Percentiles rank a stretch among this genome's conserved stretches.
These are phyloP conservation scores for Sisyra nigra DNA, from an alignment of 2,888 invertebrate species.

Conservation along the genomic window DNA sequence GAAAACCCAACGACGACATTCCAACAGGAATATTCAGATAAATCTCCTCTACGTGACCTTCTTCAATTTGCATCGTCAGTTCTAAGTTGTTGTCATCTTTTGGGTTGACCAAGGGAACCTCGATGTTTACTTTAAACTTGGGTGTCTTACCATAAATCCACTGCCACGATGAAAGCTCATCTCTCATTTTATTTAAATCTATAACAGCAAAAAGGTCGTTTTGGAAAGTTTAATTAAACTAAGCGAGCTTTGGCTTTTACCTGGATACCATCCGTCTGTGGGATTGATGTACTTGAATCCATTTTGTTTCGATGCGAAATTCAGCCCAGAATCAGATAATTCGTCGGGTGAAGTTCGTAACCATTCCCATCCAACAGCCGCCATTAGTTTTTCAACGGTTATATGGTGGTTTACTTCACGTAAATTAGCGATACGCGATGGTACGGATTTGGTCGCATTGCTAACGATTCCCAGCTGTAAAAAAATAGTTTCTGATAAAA, in stretches of 20 bases:
- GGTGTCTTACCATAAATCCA: conserved; percentile 85
- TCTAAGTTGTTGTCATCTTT: conserved; percentile 33
- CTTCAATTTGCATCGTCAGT: conserved; percentile 45
- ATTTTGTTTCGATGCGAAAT: conserved; percentile 54
- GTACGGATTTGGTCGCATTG: conserved; percentile 72
- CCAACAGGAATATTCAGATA: conserved; percentile 45
- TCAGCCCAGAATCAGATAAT: conserved; percentile 54
- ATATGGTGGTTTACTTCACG: conserved; percentile 55
- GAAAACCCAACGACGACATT: conserved; percentile 38
- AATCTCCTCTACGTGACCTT: conserved; percentile 48
- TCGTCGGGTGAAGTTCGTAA: conserved; percentile 53
- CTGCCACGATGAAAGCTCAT: conserved; percentile 62
- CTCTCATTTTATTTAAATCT: conserved; percentile 54
- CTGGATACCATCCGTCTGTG: conserved; percentile 77
- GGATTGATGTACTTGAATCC: conserved; percentile 80
- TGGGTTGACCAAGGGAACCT: conserved; percentile 40
- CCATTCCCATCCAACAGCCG: conserved; percentile 72
- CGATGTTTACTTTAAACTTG: conserved; percentile 54
- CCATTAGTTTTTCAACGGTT: conserved; percentile 53
- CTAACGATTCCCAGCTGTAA: conserved; percentile 29
- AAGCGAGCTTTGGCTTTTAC: too few relatives aligned
- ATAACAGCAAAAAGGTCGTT: conserved; percentile 12
- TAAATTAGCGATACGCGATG: conserved; percentile 71
- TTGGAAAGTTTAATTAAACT: too few relatives aligned
- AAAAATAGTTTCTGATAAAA: too few relatives aligned